Evolutionary conservation across 2,113 vertebrate genomes (phyloP).

Genomic region (Seriola dumerili): DNA sequence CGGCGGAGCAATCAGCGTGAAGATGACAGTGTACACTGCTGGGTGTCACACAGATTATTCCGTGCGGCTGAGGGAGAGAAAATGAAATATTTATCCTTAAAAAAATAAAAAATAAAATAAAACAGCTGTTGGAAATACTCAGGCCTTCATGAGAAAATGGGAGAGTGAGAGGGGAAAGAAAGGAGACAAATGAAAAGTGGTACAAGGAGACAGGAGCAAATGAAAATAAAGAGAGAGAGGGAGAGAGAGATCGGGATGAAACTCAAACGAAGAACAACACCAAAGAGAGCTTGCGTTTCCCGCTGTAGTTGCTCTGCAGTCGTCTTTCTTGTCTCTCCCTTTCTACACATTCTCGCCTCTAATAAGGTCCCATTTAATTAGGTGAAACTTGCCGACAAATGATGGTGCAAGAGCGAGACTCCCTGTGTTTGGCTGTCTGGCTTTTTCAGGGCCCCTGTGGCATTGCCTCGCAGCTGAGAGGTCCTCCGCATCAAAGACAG

Average conservation of each 20-base stretch:
- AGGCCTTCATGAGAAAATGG: conserved; percentile 8
- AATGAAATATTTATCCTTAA: conserved; percentile 68
- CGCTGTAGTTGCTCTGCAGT: conserved; percentile 10
- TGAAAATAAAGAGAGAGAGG: neutral
- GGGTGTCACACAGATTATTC: conserved; percentile 59
- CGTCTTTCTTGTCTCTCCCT: conserved; percentile 13
- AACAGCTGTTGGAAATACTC: conserved; percentile 44
- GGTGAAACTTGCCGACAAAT: conserved; percentile 80
- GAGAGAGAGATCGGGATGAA: neutral
- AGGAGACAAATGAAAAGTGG: neutral
- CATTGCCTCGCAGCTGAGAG: conserved; percentile 66
- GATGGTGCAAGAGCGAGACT: conserved; percentile 66
- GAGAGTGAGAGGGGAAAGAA: neutral
- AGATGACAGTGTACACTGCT: conserved; percentile 47
- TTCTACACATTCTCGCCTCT: conserved; percentile 49
- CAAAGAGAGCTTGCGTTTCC: neutral
- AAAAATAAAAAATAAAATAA: neutral
- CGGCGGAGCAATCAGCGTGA: conserved; percentile 44
- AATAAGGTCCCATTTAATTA: conserved; percentile 82
- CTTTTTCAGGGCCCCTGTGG: conserved; percentile 43
- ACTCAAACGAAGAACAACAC: conserved; percentile 8
- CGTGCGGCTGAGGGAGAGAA: conserved; percentile 12
- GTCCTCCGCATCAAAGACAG: conserved; percentile 58
- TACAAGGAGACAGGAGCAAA: neutral
- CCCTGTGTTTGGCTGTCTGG: conserved; percentile 56